Conservation (phyloP, 2,888 invertebrate genomes). For the Leptura quadrifasciata region DNA sequence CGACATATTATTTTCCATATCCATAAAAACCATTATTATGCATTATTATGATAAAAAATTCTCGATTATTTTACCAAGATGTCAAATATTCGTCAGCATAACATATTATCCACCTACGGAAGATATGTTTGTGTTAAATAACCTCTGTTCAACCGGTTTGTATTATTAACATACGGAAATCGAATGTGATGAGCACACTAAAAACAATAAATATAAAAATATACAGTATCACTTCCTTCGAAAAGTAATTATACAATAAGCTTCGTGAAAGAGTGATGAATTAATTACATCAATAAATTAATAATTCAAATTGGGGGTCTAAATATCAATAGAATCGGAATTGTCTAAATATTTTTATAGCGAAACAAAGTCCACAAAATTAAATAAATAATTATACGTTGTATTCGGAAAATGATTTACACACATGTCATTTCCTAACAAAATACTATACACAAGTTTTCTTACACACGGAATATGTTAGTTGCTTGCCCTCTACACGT, state of each 20-base stretch:
- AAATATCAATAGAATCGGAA: neutral
- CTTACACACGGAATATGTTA: too few species aligned
- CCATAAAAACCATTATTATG: too few species aligned
- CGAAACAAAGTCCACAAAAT: too few species aligned
- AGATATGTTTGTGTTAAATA: neutral
- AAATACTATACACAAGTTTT: too few species aligned
- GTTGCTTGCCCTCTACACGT: too few species aligned
- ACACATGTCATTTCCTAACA: too few species aligned
- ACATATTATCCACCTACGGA: neutral
- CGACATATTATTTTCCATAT: too few species aligned
- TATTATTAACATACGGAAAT: neutral
- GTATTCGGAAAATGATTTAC: too few species aligned
- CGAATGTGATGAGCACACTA: neutral
- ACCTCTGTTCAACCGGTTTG: neutral
- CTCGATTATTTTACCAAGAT: too few species aligned
- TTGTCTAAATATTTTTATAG: neutral
- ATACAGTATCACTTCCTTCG: neutral
- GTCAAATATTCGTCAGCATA: too few species aligned
- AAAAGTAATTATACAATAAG: neutral
- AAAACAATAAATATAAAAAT: neutral
- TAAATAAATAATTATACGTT: neutral
- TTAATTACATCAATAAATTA: neutral
- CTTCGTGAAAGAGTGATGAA: neutral
- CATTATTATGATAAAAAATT: too few species aligned
- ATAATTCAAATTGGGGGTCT: neutral